These are phyloP conservation scores for Saguinus midas DNA, from an alignment of 2,113 vertebrate species.

Conservation along the genomic window DNA sequence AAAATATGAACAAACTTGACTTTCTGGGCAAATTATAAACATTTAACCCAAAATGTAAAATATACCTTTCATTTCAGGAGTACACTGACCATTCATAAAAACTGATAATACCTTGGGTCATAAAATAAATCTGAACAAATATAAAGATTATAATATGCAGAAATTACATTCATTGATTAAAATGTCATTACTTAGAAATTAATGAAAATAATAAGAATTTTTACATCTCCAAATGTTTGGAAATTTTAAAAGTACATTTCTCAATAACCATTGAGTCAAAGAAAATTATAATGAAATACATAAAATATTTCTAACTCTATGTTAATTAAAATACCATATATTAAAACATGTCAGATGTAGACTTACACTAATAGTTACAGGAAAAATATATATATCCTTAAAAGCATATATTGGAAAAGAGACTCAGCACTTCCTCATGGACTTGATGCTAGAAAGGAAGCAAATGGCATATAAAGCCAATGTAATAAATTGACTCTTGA, in stretches of 20 bases:
- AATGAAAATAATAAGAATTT: neutral
- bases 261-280: neutral
- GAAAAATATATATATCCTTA: neutral
- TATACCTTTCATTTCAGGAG: neutral
- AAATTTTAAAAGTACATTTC: too few species aligned
- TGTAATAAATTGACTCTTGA: neutral
- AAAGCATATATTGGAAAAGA: neutral
- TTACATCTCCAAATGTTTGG: neutral
- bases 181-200: neutral
- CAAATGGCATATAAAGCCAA: too few species aligned
- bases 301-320: neutral
- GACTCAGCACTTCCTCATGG: neutral
- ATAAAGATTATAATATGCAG: neutral
- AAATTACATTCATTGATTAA: neutral
- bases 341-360: neutral
- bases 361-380: neutral
- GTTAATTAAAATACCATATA: neutral
- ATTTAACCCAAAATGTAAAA: neutral
- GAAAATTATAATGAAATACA: neutral
- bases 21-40: neutral
- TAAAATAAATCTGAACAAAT: neutral
- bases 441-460: neutral
- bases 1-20: neutral
- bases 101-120: neutral
- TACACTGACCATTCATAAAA: neutral